Evolutionary conservation across 2,113 vertebrate genomes (phyloP).

Genomic region (Heterocephalus glaber): DNA sequence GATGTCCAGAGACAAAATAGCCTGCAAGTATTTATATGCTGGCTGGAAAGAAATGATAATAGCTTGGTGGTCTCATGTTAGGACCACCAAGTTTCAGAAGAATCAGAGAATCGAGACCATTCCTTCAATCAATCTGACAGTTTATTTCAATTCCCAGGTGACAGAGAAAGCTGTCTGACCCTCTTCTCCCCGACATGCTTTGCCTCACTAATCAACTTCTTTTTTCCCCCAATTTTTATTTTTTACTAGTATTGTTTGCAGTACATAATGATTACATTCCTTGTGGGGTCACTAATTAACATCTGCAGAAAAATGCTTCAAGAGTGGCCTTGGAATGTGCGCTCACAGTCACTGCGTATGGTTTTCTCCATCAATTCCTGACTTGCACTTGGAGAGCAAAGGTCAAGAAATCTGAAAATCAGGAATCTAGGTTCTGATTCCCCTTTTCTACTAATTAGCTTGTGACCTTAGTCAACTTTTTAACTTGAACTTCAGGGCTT

Average conservation of each 20-base stretch:
- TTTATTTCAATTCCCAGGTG: background rate
- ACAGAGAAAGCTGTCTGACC: background rate
- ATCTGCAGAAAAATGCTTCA: background rate
- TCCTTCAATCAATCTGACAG: background rate
- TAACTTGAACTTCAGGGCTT: slow-evolving; percentile 6
- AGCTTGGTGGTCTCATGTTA: background rate
- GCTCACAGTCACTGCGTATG: background rate
- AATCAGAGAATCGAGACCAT: slow-evolving; percentile 16
- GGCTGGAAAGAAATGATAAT: background rate
- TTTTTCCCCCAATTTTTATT: background rate
- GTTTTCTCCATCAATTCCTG: background rate
- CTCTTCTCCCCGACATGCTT: background rate
- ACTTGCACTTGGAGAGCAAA: background rate
- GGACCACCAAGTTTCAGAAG: slow-evolving; percentile 61
- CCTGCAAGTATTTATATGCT: background rate
- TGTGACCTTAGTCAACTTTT: background rate
- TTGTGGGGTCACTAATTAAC: background rate
- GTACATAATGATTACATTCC: background rate
- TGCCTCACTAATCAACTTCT: background rate
- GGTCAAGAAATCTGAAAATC: background rate
- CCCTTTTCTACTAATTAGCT: background rate
- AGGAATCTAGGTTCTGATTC: background rate
- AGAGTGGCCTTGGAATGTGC: background rate
- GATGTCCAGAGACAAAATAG: slow-evolving; percentile 58
- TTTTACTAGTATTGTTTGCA: background rate